Evolutionary conservation across 2,797 vertebrate species (phyloP).

Genomic region (Anisognathus igniventris): DNA sequence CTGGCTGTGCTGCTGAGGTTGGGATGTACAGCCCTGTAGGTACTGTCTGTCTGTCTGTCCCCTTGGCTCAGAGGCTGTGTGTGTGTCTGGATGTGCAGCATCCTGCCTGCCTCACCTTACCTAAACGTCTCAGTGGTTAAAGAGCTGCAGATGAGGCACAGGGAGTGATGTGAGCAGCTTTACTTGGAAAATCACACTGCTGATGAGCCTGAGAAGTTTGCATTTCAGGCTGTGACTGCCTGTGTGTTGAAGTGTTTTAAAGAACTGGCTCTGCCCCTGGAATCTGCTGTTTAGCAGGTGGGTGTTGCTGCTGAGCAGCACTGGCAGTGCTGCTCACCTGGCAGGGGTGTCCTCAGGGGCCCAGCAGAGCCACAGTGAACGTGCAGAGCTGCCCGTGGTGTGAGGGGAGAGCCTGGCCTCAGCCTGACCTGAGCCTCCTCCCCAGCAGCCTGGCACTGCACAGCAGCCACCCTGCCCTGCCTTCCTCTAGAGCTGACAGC

Average conservation of each 20-base stretch:
- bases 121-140: neutral
- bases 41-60: neutral
- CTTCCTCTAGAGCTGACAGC: neutral
- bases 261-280: neutral
- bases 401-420: neutral
- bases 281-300: neutral
- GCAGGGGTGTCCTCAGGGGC: neutral
- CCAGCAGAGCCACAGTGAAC: neutral
- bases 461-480: neutral
- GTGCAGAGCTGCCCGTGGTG: rapidly evolving
- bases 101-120: neutral
- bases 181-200: neutral
- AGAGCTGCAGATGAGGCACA: neutral
- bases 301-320: neutral
- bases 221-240: neutral
- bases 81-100: neutral
- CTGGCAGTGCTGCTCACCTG: neutral
- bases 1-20: rapidly evolving
- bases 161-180: neutral
- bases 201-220: neutral
- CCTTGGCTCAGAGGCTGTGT: neutral
- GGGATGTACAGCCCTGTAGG: rapidly evolving
- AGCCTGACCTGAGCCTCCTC: neutral
- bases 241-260: neutral
- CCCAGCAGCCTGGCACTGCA: rapidly evolving